Evolutionary conservation across 2,797 vertebrate species (phyloP), one percentile per base, ranked within the genome.

Genomic region (Xerus rutilus): DNA sequence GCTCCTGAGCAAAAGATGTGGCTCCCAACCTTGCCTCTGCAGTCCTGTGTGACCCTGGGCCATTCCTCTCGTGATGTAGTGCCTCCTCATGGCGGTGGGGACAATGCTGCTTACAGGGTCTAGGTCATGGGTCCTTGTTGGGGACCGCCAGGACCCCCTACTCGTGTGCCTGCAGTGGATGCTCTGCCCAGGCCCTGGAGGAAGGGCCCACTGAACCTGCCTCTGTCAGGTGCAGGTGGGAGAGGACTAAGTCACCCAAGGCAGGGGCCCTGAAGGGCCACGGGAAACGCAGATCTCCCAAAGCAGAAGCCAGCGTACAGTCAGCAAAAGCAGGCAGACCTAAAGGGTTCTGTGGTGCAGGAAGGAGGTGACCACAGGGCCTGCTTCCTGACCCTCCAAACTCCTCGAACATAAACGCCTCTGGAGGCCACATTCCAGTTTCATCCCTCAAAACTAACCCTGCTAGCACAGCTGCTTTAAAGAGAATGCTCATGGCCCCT

Each of bases 111-210:
- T 1, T 5, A 3, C 5, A 59, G 43, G 32, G 18, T 0, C 28
- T 14, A 23, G 30, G 14, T 5, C 3, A 0, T 0, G 10, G 10
- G 11, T 1, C 43, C 11, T 1, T 2, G 39, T 1, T 2, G 23
- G 32, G 52, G 32, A 0, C 14, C 5, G 17, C 14, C 21, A 3
- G 4, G 9, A 25, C 21, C 35, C 70, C 39, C 21, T 1, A 30
- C 54, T 28, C 7, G 12, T 4, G 0, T 0, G 0, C n/a, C 4
- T 11, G 13, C 4, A 5, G 28, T 3, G 8, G 21, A 35, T 21
- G 64, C 30, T 15, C 11, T 1, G 25, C 57, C 21, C 8, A 23
- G 5, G 64, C 13, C 72, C 23, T 3, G 39, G 14, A 43, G 32
- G 64, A 45, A 4, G 5, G 21, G 7, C 23, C 32, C 76, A 9